phyloP scores from a whole-genome alignment of 1,140 invertebrate genomes.

The Bombus breviceps region DNA sequence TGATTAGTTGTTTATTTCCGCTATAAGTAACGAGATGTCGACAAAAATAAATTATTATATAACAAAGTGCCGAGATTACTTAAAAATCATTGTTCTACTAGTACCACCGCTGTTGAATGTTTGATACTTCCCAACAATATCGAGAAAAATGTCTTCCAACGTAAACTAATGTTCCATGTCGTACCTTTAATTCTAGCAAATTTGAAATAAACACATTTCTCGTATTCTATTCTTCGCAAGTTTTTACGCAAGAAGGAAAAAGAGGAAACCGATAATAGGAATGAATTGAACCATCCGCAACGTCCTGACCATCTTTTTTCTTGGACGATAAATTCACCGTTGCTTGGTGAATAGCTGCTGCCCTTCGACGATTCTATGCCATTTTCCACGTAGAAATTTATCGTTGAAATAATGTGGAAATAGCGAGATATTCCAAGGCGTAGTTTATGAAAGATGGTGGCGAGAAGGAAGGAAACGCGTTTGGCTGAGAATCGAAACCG shows the following conservation, averaged over 20 bases:
- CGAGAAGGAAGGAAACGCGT: constrained; percentile 30
- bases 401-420: constrained; percentile 70
- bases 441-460: constrained; percentile 8
- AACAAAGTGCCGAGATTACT: too few species aligned
- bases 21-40: too few species aligned
- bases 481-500: constrained; percentile 31
- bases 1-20: too few species aligned
- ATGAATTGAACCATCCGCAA: background rate
- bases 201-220: background rate
- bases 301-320: constrained; percentile 14
- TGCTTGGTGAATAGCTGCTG: background rate
- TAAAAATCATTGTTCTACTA: too few species aligned
- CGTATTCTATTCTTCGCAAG: background rate
- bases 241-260: background rate
- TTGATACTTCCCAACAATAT: background rate
- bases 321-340: constrained; percentile 30
- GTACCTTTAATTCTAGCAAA: too few species aligned
- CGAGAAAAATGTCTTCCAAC: too few species aligned
- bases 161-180: background rate
- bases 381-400: constrained; percentile 65
- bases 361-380: constrained; percentile 54
- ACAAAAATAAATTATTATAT: too few species aligned
- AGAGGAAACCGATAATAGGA: constrained; percentile 29
- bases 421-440: constrained; percentile 56
- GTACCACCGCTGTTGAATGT: background rate